phyloP scores from a whole-genome alignment of 2,113 vertebrate genomes.

The Taurulus bubalis region DNA sequence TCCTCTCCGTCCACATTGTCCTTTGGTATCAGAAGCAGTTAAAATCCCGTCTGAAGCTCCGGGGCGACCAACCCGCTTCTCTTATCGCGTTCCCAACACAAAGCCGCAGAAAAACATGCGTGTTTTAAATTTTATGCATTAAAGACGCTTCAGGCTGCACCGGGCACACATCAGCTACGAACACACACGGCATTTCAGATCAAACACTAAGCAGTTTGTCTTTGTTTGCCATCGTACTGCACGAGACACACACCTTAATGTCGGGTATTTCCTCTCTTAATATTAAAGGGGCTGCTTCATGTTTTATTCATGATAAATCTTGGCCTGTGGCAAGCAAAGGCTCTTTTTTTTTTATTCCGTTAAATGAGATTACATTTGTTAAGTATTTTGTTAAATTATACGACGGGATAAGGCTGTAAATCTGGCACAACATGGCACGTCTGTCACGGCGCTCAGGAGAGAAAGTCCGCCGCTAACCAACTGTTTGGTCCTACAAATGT shows the following conservation, averaged over 20 bases:
- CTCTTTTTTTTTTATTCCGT: constrained; percentile 44
- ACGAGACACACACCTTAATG: constrained; percentile 30
- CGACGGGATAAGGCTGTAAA: constrained; percentile 51
- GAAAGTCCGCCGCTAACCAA: background rate
- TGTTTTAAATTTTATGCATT: constrained; percentile 51
- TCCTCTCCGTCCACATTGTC: background rate
- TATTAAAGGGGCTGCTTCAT: constrained; percentile 37
- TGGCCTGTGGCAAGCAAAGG: constrained; percentile 51
- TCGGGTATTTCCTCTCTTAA: constrained; percentile 38
- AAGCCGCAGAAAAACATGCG: constrained; percentile 43
- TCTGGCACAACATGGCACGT: constrained; percentile 8
- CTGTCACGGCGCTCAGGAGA: background rate
- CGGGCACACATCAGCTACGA: constrained; percentile 5
- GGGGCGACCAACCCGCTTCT: background rate
- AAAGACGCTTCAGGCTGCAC: constrained; percentile 26
- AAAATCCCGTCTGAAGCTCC: background rate
- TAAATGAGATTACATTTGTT: constrained; percentile 74
- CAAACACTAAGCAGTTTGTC: constrained; percentile 46
- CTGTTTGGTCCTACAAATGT: background rate
- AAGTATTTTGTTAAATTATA: constrained; percentile 74
- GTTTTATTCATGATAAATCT: constrained; percentile 75
- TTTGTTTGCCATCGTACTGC: constrained; percentile 36
- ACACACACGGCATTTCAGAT: constrained; percentile 43
- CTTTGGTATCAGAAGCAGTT: background rate
- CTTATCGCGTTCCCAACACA: constrained; percentile 53